Evolutionary conservation across 2,797 vertebrate genomes (phyloP).

Genomic region (Todus mexicanus): DNA sequence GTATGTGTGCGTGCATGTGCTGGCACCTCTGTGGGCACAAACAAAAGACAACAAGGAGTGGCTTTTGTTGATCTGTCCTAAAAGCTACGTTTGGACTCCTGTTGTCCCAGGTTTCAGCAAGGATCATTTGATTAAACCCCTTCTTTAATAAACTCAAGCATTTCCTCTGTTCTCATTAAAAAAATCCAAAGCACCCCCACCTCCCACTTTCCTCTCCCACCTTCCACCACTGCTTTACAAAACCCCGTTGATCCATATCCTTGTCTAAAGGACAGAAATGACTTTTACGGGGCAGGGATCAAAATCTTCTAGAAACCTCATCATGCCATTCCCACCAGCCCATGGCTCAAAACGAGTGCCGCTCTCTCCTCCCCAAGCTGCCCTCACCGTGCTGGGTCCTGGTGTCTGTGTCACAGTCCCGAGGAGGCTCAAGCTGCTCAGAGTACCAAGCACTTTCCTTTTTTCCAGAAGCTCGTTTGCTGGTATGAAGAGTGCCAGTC

Average conservation of each 20-base stretch:
- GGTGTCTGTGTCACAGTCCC: rapidly evolving
- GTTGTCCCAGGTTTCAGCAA: neutral
- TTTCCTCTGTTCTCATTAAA: neutral
- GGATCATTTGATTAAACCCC: neutral
- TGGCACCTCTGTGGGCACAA: neutral
- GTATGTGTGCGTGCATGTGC: neutral
- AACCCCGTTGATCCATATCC: neutral
- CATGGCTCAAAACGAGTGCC: neutral
- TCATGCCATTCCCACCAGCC: rapidly evolving
- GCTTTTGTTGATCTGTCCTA: neutral
- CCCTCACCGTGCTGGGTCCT: neutral
- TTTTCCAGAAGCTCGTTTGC: rapidly evolving
- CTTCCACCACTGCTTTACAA: neutral
- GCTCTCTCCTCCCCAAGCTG: neutral
- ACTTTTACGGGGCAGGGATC: rapidly evolving
- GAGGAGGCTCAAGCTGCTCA: neutral
- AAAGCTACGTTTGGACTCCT: rapidly evolving
- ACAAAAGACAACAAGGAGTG: neutral
- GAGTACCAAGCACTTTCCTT: rapidly evolving
- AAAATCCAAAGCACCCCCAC: neutral
- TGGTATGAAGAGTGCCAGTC: rapidly evolving
- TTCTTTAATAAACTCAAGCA: neutral
- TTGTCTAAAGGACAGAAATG: neutral
- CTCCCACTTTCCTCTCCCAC: neutral
- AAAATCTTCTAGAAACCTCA: rapidly evolving